Percentiles rank a stretch among this genome's conserved stretches.
Conservation (phyloP, 2,888 invertebrate species). For the Nipponacmea schrenckii region DNA sequence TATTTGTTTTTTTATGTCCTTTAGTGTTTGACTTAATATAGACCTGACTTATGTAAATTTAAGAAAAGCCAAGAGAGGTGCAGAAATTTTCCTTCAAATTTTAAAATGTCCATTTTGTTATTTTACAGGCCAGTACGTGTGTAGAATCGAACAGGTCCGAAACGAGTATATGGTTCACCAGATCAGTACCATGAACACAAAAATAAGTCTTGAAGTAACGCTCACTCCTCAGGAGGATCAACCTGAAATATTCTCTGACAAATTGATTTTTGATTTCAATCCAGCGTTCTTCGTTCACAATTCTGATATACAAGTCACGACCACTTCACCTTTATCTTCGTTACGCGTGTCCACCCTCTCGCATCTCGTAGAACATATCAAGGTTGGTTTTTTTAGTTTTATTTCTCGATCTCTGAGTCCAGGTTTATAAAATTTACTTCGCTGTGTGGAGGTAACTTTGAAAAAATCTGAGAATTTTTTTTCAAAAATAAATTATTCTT, state of each 20-base stretch:
- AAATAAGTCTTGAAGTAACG: conserved; percentile 41
- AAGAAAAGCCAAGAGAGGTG: too few species aligned
- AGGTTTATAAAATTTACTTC: too few species aligned
- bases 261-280: conserved; percentile 48
- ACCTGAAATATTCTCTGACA: conserved; percentile 44
- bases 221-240: conserved; percentile 48
- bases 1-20: too few species aligned
- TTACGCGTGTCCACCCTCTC: conserved; percentile 47
- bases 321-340: conserved; percentile 45
- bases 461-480: background rate
- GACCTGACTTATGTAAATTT: too few species aligned
- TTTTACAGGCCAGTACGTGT: conserved; percentile 52
- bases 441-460: too few species aligned
- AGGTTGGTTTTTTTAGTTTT: conserved; percentile 40
- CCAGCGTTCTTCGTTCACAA: conserved; percentile 62
- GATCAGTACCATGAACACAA: conserved; percentile 47
- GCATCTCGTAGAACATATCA: conserved; percentile 43
- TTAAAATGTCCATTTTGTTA: background rate
- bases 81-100: too few species aligned
- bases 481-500: background rate
- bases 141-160: conserved; percentile 38
- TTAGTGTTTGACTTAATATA: too few species aligned
- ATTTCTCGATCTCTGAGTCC: too few species aligned
- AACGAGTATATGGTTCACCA: conserved; percentile 31
- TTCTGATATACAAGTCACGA: conserved; percentile 56